phyloP scores from a whole-genome alignment of 2,888 invertebrate species.

The Augochlorella aurata region DNA sequence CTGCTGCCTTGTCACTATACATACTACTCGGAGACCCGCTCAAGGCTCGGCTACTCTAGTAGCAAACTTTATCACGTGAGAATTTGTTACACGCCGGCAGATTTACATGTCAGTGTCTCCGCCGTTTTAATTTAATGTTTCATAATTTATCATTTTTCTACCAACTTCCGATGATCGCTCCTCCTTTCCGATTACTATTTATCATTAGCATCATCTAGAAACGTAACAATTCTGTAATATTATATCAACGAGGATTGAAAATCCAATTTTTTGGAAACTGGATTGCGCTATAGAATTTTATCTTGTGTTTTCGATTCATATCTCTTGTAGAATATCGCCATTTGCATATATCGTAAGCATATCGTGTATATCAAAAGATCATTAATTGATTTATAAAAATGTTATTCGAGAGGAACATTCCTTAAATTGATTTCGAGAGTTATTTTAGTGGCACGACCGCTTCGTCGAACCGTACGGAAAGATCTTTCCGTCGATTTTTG shows the following conservation, averaged over 20 bases:
- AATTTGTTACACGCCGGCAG: constrained; percentile 45
- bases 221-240: not conserved
- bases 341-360: no score
- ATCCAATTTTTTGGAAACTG: no score
- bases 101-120: constrained; percentile 31
- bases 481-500: constrained; percentile 14
- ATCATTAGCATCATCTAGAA: not conserved
- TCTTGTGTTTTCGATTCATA: no score
- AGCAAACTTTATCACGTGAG: constrained; percentile 60
- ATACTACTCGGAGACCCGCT: constrained; percentile 40
- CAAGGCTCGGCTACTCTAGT: constrained; percentile 39
- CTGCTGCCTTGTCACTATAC: constrained; percentile 54
- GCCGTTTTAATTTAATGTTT: constrained; percentile 12
- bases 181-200: not conserved
- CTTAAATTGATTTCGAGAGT: constrained; percentile 14
- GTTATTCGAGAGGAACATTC: not conserved
- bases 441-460: not conserved
- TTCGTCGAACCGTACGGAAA: not conserved
- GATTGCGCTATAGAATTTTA: no score
- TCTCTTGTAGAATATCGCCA: no score
- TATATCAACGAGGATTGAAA: no score
- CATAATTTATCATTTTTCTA: constrained; percentile 1
- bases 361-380: not conserved
- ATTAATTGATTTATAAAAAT: not conserved
- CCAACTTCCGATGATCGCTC: not conserved